Conservation (phyloP, 1,140 invertebrate species). For the Sinella curviseta region DNA sequence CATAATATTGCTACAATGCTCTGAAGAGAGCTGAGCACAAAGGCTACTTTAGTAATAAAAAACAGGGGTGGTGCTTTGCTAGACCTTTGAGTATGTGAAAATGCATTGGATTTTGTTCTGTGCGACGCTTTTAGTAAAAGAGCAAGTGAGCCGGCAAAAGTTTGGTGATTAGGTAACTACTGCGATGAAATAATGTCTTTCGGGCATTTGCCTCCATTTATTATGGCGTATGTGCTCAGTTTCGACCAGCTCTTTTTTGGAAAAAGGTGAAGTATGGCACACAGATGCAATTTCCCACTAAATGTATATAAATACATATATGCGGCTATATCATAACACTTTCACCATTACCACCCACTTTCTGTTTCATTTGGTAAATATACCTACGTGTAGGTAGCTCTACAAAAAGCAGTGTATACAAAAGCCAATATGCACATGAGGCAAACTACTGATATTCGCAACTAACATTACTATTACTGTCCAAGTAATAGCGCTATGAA, state of each 20-base stretch:
- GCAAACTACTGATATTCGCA: not conserved
- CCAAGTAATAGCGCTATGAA: no score
- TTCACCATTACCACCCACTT: slow-evolving; percentile 9
- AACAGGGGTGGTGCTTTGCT: no score
- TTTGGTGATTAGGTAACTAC: slow-evolving; percentile 39
- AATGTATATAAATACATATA: no score
- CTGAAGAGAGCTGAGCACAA: no score
- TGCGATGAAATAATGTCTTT: slow-evolving; percentile 39
- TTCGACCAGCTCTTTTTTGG: not conserved
- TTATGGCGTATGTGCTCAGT: not conserved
- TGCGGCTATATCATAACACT: not conserved
- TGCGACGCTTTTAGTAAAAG: not conserved
- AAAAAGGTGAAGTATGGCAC: not conserved
- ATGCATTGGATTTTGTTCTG: not conserved
- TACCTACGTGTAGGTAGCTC: not conserved
- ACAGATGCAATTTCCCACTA: not conserved
- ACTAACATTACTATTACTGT: no score
- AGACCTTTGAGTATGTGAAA: no score
- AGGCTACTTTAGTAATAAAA: no score
- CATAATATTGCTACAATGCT: no score
- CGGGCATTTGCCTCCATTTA: slow-evolving; percentile 33
- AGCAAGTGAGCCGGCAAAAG: slow-evolving; percentile 21
- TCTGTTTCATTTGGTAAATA: not conserved
- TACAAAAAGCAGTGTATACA: not conserved
- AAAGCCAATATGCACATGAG: not conserved